These are phyloP conservation scores for Trematocara nigrifrons DNA, from an alignment of 2,113 vertebrate species.

Conservation along the genomic window DNA sequence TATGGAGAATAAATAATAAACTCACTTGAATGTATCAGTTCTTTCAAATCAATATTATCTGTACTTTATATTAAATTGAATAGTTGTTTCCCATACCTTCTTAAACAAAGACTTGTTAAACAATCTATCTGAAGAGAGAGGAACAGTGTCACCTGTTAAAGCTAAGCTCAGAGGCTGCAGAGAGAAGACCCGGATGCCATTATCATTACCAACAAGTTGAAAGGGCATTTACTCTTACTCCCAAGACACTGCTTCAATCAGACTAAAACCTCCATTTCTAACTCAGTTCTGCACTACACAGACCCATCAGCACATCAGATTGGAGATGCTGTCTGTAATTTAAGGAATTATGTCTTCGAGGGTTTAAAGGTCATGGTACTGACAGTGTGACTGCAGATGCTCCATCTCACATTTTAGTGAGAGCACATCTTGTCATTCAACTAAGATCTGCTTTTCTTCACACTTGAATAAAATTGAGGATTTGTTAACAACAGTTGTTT, in stretches of 20 bases:
- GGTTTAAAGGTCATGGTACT: not conserved
- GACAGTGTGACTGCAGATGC: not conserved
- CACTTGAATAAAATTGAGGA: not conserved
- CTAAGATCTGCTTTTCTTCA: not conserved
- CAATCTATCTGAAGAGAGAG: not conserved
- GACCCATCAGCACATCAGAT: not conserved
- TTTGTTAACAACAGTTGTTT: not conserved
- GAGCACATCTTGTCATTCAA: not conserved
- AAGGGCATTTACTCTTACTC: not conserved
- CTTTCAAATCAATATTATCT: not conserved
- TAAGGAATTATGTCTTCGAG: not conserved
- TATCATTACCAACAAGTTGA: not conserved
- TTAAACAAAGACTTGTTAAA: not conserved
- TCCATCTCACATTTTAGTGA: not conserved
- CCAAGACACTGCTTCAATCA: not conserved
- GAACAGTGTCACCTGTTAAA: not conserved
- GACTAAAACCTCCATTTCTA: constrained; percentile 1
- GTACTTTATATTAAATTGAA: not conserved
- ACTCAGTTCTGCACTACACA: not conserved
- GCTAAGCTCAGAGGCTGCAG: not conserved
- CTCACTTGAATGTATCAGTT: not conserved
- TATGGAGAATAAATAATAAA: not conserved
- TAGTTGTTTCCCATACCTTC: not conserved
- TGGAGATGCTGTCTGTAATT: not conserved
- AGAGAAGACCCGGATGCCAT: not conserved